Evolutionary conservation across 2,797 vertebrate species (phyloP).

Genomic region (Fringilla coelebs): DNA sequence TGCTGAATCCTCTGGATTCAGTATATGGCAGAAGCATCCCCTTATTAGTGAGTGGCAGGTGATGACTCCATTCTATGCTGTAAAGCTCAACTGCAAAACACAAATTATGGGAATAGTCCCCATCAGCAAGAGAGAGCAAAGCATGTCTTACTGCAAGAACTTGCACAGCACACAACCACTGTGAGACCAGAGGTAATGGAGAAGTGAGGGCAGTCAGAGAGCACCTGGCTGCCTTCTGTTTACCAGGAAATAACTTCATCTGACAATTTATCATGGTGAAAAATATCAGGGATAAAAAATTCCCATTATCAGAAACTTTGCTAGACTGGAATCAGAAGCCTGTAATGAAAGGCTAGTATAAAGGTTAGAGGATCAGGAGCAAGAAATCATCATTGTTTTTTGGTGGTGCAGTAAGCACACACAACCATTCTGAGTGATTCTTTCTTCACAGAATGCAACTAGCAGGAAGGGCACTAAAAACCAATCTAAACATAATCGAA

Average conservation of each 20-base stretch:
- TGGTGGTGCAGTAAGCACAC: background rate
- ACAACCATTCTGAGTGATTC: background rate
- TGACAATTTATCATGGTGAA: background rate
- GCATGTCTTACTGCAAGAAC: rapidly evolving
- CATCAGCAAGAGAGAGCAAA: background rate
- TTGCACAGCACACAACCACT: background rate
- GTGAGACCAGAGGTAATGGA: background rate
- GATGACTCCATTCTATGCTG: background rate
- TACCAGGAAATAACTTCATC: background rate
- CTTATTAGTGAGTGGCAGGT: background rate
- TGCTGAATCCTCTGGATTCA: background rate
- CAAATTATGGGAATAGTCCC: background rate
- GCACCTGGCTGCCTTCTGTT: background rate
- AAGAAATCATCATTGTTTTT: background rate
- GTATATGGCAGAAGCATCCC: background rate
- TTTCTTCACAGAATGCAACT: background rate
- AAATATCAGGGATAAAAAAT: background rate
- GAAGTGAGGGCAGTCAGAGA: background rate
- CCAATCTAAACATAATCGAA: background rate
- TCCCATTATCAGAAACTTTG: background rate
- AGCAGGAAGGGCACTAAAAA: background rate
- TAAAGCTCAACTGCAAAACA: background rate
- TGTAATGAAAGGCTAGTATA: background rate
- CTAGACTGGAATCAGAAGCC: background rate
- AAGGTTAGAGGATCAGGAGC: background rate